Conservation (phyloP, 2,797 vertebrate genomes). For the Urophycis tenuis region DNA sequence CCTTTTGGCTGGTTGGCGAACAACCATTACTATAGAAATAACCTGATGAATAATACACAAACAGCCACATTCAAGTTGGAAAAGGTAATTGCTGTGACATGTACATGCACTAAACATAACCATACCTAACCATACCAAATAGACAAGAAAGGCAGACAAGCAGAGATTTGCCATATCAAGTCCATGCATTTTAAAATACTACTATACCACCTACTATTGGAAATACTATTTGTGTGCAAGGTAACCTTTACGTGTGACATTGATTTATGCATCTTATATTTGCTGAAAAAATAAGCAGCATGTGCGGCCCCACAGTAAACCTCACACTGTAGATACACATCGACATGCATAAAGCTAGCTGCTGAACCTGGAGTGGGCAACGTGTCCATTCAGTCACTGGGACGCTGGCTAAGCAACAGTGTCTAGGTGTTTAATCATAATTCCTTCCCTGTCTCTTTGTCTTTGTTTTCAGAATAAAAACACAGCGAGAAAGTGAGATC, state of each 20-base stretch:
- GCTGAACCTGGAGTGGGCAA: background rate
- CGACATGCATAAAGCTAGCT: background rate
- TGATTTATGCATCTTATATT: background rate
- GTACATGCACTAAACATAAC: slow-evolving; percentile 1
- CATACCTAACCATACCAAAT: background rate
- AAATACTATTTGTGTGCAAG: background rate
- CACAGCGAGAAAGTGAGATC: background rate
- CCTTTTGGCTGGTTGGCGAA: too few species aligned
- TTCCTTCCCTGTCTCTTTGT: background rate
- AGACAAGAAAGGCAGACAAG: slow-evolving; percentile 25
- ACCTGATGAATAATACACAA: background rate
- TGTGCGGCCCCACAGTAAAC: background rate
- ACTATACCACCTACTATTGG: background rate
- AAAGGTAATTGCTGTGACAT: background rate
- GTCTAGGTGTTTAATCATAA: background rate
- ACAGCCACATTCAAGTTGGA: background rate
- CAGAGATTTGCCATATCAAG: slow-evolving; percentile 11
- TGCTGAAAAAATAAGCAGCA: background rate
- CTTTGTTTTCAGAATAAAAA: background rate
- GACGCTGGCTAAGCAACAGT: background rate
- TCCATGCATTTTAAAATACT: slow-evolving; percentile 2
- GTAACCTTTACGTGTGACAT: background rate
- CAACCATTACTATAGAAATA: background rate
- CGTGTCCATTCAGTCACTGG: background rate
- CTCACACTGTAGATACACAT: background rate